phyloP scores from a whole-genome alignment of 1,140 invertebrate genomes.

The Sarcophaga peregrina region DNA sequence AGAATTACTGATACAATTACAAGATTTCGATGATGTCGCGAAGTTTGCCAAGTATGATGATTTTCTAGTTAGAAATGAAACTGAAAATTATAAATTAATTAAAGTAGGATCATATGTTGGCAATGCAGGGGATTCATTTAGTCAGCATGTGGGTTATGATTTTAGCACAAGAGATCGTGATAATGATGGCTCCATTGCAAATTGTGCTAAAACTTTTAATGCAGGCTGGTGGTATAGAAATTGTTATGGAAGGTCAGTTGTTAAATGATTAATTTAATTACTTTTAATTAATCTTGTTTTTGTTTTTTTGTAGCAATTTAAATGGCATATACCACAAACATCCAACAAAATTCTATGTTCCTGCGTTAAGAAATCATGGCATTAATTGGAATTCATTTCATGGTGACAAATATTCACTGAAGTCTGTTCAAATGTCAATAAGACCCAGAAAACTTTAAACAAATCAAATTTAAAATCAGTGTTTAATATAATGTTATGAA shows the following conservation, averaged over 20 bases:
- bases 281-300: neutral
- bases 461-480: too few relatives aligned
- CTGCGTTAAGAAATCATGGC: neutral
- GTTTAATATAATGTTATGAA: too few relatives aligned
- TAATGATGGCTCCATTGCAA: neutral
- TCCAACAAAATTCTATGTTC: neutral
- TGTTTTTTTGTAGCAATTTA: neutral
- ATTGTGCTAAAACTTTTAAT: neutral
- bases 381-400: neutral
- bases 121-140: neutral
- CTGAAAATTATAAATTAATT: slow-evolving; percentile 49
- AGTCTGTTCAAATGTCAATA: neutral
- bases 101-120: neutral
- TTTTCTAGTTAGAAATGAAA: neutral
- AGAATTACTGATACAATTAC: slow-evolving; percentile 68
- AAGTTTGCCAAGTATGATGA: neutral
- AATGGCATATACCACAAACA: neutral
- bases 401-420: neutral
- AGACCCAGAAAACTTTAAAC: neutral
- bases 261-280: neutral
- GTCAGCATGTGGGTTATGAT: neutral
- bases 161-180: slow-evolving; percentile 14
- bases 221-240: slow-evolving; percentile 29
- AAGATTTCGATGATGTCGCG: neutral
- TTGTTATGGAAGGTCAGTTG: slow-evolving; percentile 16